Evolutionary conservation across 37 sponge, comb jelly and placozoan genomes (phyloP), one percentile per base, ranked within the genome.

Genomic region (Bolinopsis microptera): DNA sequence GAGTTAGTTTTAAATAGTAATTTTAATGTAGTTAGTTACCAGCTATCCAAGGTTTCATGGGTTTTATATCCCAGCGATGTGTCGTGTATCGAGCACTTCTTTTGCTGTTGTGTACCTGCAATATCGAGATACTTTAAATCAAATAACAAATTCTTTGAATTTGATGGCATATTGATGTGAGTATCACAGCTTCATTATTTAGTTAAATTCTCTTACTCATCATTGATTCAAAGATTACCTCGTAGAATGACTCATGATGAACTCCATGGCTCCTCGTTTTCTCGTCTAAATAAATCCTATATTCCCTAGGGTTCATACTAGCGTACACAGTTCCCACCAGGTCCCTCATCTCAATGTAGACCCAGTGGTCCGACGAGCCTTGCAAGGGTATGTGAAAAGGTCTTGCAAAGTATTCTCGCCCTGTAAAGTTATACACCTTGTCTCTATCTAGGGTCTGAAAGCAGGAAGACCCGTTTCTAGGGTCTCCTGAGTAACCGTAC

Each of bases 401-500:
- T 1, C 80, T 1, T 3, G 80, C 80, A 1, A 32, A 18, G 37
- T 32, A 32, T 8, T 16, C 37, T 1, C 18, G 27, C 80, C 36
- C 37, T 8, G 35, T 35, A 36, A 35, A 77, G 35, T 32, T 77
- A 36, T 77, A 77, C 33, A 77, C 25, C 25, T 86, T 86, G 18
- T 86, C 90, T n/a, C 30, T 23, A 25, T n/a, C 13, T 0, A 41
- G n/a, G 61, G 32, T 86, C 30, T 86, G 61, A 27, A 36, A 86
- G 61, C 90, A 86, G 27, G 36, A 38, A 1, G 61, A 39, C n/a
- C 90, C 90, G 30, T 86, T 41, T 1, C 8, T 5, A 28, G 90
- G 90, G 90, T 86, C 25, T 0, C 90, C 90, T 22, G 90, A 28
- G 90, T 28, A 86, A 28, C 90, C 90, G 25, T 24, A 16, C 27